Percentiles rank a stretch among this genome's conserved stretches.
phyloP scores from a whole-genome alignment of 1,140 invertebrate species.

The Atta cephalotes region DNA sequence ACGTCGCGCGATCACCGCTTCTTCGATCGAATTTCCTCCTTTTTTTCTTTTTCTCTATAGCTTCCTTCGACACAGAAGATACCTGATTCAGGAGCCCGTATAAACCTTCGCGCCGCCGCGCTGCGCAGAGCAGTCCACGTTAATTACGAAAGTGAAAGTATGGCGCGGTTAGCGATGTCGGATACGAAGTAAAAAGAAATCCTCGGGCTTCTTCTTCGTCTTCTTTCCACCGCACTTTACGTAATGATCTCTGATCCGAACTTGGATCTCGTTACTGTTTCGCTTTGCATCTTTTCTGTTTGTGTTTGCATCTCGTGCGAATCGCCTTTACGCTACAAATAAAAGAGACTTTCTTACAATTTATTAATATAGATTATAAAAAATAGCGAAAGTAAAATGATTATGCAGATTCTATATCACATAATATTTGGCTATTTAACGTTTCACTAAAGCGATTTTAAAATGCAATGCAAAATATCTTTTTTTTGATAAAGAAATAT shows the following conservation, averaged over 20 bases:
- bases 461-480: background rate
- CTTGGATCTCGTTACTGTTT: conserved; percentile 69
- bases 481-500: background rate
- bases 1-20: background rate
- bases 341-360: background rate
- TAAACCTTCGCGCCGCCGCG: background rate
- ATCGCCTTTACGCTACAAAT: background rate
- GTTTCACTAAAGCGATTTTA: background rate
- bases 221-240: conserved; percentile 68
- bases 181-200: conserved; percentile 74
- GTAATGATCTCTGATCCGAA: conserved; percentile 52
- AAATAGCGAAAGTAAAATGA: background rate
- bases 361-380: background rate
- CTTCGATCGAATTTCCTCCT: background rate
- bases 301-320: background rate
- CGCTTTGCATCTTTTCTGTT: background rate
- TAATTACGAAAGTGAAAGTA: conserved; percentile 82
- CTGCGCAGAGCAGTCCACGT: conserved; percentile 34
- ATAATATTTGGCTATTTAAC: background rate
- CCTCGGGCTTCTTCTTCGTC: conserved; percentile 63
- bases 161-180: conserved; percentile 74
- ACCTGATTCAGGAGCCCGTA: conserved; percentile 23
- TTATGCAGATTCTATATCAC: background rate
- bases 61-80: background rate
- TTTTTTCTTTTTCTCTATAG: background rate